These are phyloP conservation scores for Notarius quadriscutis DNA, from an alignment of 2,113 vertebrate species.

Conservation along the genomic window DNA sequence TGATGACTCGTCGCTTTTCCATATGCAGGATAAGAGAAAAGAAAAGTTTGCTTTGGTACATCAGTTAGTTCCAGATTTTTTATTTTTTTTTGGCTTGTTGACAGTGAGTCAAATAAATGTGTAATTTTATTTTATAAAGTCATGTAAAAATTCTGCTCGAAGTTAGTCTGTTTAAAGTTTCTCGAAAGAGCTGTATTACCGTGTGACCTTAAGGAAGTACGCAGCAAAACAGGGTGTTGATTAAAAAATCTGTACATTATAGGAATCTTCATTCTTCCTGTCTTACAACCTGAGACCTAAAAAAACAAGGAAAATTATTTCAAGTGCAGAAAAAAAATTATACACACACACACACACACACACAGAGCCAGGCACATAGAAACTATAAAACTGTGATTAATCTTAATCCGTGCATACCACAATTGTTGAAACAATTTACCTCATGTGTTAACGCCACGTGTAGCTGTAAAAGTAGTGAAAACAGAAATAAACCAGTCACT, in stretches of 20 bases:
- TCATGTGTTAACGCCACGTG: not conserved
- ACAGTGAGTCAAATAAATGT: not conserved
- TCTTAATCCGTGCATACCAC: not conserved
- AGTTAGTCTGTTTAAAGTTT: not conserved
- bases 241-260: not conserved
- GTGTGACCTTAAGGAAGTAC: not conserved
- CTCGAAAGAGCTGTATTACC: not conserved
- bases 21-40: not conserved
- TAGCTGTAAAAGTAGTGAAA: constrained; percentile 22
- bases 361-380: not conserved
- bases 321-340: not conserved
- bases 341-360: not conserved
- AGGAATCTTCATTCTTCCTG: not conserved
- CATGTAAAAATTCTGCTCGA: not conserved
- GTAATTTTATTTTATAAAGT: no score
- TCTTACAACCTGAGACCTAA: not conserved
- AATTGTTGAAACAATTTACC: not conserved
- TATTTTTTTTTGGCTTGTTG: not conserved
- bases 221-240: not conserved
- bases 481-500: constrained; percentile 21
- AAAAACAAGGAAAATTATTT: not conserved
- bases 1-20: not conserved
- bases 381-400: constrained; percentile 1
- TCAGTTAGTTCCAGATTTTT: not conserved
- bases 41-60: not conserved